Percentiles rank a stretch among this genome's conserved stretches.
Conservation (phyloP, 2,888 invertebrate genomes). For the Cheiracanthium punctorium region DNA sequence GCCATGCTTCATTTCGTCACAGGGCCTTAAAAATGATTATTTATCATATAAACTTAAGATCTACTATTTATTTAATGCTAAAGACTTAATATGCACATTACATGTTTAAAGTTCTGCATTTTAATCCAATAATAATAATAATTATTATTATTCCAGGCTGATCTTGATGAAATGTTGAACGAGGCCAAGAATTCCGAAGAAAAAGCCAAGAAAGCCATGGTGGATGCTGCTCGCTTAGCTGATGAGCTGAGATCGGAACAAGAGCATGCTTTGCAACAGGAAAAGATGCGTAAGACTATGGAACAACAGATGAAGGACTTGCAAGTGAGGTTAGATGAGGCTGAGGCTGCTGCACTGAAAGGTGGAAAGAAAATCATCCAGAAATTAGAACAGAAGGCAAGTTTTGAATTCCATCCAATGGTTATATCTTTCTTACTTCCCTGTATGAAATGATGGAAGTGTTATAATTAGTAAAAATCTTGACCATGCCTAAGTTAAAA, state of each 20-base stretch:
- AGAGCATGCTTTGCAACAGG: conserved; percentile 98
- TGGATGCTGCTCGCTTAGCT: conserved; percentile 97
- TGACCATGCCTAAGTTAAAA: too few species aligned
- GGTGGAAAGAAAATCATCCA: conserved; percentile 99
- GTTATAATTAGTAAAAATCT: too few species aligned
- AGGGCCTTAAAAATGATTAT: too few species aligned
- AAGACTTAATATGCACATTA: too few species aligned
- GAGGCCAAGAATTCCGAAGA: conserved; percentile 99
- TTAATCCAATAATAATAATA: too few species aligned
- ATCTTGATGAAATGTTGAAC: conserved; percentile 98
- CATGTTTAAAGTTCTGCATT: too few species aligned
- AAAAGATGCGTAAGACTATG: conserved; percentile 97
- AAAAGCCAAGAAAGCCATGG: conserved; percentile 98
- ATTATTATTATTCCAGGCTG: conserved; percentile 84
- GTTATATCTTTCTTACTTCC: too few species aligned
- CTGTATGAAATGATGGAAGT: too few species aligned
- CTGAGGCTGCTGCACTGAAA: conserved; percentile 97
- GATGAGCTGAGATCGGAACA: conserved; percentile 99
- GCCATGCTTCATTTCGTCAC: too few species aligned
- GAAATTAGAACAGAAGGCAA: conserved; percentile 90
- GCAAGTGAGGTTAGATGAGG: conserved; percentile 96
- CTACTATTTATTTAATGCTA: too few species aligned
- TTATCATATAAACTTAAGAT: too few species aligned
- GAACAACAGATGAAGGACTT: conserved; percentile 99
- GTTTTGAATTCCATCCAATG: too few species aligned